These are phyloP conservation scores for Guaruba guarouba DNA, from an alignment of 2,113 vertebrate genomes.

Conservation along the genomic window DNA sequence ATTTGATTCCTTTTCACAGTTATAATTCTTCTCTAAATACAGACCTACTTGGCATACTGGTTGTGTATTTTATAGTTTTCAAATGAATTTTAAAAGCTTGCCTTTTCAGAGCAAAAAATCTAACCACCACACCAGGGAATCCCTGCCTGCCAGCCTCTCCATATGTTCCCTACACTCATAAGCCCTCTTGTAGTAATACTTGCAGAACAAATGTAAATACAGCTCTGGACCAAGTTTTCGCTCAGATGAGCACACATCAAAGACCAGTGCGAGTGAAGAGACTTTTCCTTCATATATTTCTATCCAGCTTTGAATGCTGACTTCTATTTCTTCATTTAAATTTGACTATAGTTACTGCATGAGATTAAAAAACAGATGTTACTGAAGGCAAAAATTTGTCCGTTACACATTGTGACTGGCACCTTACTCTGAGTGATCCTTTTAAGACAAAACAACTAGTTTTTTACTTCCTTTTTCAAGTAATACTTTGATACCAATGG, in stretches of 20 bases:
- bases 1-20: not conserved
- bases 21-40: conserved; percentile 58
- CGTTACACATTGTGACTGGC: not conserved
- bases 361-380: conserved; percentile 16
- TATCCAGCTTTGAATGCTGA: conserved; percentile 27
- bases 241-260: conserved; percentile 75
- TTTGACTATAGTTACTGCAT: not conserved
- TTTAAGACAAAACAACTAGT: not conserved
- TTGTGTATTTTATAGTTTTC: conserved; percentile 59
- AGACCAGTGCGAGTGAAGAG: conserved; percentile 54
- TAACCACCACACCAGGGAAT: conserved; percentile 68
- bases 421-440: not conserved
- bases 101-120: conserved; percentile 57
- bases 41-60: conserved; percentile 32
- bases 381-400: not conserved
- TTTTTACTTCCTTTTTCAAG: not conserved
- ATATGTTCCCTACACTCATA: conserved; percentile 68
- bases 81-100: conserved; percentile 71
- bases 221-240: conserved; percentile 66
- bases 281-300: conserved; percentile 55
- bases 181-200: conserved; percentile 63
- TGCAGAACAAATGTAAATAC: conserved; percentile 73
- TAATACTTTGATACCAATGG: not conserved
- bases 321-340: conserved; percentile 44
- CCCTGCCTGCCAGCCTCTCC: conserved; percentile 64